phyloP scores from a whole-genome alignment of 2,113 vertebrate genomes.

The Microcebus murinus region DNA sequence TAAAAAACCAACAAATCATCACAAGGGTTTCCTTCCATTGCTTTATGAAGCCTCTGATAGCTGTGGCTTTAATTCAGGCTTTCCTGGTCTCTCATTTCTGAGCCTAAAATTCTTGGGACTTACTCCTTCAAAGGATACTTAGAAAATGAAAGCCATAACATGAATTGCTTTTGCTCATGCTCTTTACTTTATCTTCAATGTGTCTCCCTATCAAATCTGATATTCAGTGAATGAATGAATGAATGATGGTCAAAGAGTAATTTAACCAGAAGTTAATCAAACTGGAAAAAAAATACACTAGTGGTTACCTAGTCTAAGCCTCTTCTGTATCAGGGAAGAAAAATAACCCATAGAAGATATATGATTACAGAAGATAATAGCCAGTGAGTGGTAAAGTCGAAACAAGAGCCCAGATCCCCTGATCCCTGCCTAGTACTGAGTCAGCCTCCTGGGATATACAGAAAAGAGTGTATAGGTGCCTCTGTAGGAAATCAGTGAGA shows the following conservation, averaged over 20 bases:
- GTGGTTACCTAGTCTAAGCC: background rate
- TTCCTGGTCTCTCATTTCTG: background rate
- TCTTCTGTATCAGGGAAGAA: background rate
- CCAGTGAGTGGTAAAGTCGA: background rate
- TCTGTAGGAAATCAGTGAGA: background rate
- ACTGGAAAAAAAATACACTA: background rate
- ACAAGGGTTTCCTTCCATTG: background rate
- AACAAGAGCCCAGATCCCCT: background rate
- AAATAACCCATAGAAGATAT: background rate
- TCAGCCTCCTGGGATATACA: background rate
- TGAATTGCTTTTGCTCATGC: background rate
- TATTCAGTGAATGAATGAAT: slow-evolving; percentile 3
- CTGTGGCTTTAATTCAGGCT: background rate
- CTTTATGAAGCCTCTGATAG: background rate
- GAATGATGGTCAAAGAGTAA: background rate
- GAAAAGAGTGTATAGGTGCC: background rate
- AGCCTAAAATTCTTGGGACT: background rate
- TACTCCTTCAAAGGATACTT: slow-evolving; percentile 37
- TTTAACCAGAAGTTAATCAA: slow-evolving; percentile 18
- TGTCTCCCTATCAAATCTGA: background rate
- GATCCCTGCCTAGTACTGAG: background rate
- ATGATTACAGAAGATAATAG: background rate
- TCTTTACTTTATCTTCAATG: background rate
- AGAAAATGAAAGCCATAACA: background rate
- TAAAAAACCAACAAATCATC: background rate